Evolutionary conservation across 2,797 vertebrate species (phyloP), one percentile per base, ranked within the genome.

Genomic region (Neosilurus mollespiculum): DNA sequence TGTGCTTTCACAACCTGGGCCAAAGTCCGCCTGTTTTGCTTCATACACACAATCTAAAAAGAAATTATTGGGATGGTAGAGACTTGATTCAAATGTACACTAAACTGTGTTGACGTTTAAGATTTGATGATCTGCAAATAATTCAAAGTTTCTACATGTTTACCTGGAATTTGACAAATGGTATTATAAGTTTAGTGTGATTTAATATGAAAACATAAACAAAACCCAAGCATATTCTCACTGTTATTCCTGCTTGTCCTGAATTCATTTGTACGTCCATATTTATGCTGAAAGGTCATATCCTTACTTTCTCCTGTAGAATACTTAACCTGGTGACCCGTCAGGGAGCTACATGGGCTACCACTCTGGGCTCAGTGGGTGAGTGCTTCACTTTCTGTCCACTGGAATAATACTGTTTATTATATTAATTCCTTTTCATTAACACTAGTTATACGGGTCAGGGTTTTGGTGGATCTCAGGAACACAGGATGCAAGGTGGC

Each of bases 251-350:
- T n/a, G 20, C 20, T 18, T 22, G 15, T 76, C 22, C 14, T 24
- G 4, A 58, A n/a, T 56, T 16, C 18, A 59, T 30, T 26, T 64
- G 15, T 71, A 53, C 7, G 56, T 43, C 30, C 5, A 34, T 30
- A 22, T 76, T 77, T 83, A n/a, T 69, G 2, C n/a, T 82, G 20
- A 43, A 83, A 14, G 0, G 49, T 72, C 18, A 70, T 83, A 16
- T 81, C 20, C 16, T 79, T 69, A 11, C 62, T 85, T 78, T 83
- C 15, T 83, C 66, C 26, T 59, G 59, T 87, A 99, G 97, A 93
- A 96, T 99, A 90, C 90, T 99, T 86, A 99, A 99, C 91, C 96
- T 99, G 95, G 97, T 99, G 88, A 98, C 97, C 78, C 94, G 95
- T 77, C 97, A 99, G 91, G 98, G 98, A 43, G 97, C 97, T 0